Evolutionary conservation across 2,888 invertebrate genomes (phyloP).

Genomic region (Sceliomorpha sp.): DNA sequence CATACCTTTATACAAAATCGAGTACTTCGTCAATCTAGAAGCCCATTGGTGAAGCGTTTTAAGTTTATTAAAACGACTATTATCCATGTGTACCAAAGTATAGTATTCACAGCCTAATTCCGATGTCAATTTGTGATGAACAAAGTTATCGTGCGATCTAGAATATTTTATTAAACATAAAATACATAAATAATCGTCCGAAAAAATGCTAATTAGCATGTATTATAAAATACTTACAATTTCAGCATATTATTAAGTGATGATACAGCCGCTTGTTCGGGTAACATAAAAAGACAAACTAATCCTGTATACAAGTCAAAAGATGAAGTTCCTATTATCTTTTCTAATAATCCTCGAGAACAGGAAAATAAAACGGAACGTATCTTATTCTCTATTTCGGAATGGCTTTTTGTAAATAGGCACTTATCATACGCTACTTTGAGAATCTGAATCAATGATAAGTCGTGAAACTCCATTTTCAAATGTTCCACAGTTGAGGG

Average conservation of each 20-base stretch:
- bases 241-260: conserved; percentile 62
- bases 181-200: neutral
- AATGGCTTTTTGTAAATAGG: conserved; percentile 14
- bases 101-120: conserved; percentile 71
- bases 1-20: conserved; percentile 75
- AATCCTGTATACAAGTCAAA: conserved; percentile 77
- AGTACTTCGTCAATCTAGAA: conserved; percentile 67
- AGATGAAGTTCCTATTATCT: conserved; percentile 70
- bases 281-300: conserved; percentile 71
- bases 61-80: conserved; percentile 55
- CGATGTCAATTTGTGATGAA: conserved; percentile 61
- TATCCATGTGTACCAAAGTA: conserved; percentile 57
- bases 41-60: conserved; percentile 73
- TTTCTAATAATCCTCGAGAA: conserved; percentile 69
- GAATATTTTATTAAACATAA: conserved; percentile 19
- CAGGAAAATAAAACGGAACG: conserved; percentile 3
- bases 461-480: conserved; percentile 65
- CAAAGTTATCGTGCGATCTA: conserved; percentile 62
- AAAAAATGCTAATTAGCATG: conserved; percentile 6
- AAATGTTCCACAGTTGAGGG: conserved; percentile 38
- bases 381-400: conserved; percentile 2
- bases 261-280: conserved; percentile 62
- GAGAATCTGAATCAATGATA: conserved; percentile 63
- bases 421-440: conserved; percentile 61
- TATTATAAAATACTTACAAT: conserved; percentile 46